Evolutionary conservation across 2,888 invertebrate genomes (phyloP).

Genomic region (Eupithecia dodoneata): DNA sequence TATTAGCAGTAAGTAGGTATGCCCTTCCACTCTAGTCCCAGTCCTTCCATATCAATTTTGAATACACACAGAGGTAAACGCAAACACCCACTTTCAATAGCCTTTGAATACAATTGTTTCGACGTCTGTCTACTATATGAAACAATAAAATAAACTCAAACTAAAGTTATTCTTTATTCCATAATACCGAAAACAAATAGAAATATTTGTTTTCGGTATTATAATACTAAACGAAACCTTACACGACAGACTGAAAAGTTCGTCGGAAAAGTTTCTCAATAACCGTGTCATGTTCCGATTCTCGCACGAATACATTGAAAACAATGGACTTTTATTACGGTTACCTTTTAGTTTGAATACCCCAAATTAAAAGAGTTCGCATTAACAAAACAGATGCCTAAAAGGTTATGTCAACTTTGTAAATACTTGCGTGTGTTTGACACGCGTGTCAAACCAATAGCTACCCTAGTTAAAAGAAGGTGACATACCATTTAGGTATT

Average conservation of each 20-base stretch:
- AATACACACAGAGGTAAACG: not conserved
- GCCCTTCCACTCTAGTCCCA: no score
- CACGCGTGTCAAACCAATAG: not conserved
- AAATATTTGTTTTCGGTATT: no score
- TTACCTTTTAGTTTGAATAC: conserved; percentile 30
- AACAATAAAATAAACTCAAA: no score
- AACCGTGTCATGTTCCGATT: conserved; percentile 38
- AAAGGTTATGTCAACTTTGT: not conserved
- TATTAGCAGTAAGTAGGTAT: no score
- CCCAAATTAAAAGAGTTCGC: conserved; percentile 24
- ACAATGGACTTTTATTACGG: conserved; percentile 36
- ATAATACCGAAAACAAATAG: not conserved
- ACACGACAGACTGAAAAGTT: conserved; percentile 20
- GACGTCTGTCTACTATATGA: no score
- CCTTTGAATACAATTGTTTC: not conserved
- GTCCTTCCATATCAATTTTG: no score
- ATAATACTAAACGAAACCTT: not conserved
- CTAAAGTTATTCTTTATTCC: conserved; percentile 13
- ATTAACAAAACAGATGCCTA: not conserved
- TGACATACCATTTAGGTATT: not conserved
- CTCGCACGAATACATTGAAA: conserved; percentile 33
- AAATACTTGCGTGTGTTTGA: not conserved
- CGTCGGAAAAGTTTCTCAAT: conserved; percentile 36
- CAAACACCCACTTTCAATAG: not conserved
- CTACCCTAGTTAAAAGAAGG: not conserved